Conservation (phyloP, 2,113 vertebrate genomes). For the Ctenodactylus gundi region DNA sequence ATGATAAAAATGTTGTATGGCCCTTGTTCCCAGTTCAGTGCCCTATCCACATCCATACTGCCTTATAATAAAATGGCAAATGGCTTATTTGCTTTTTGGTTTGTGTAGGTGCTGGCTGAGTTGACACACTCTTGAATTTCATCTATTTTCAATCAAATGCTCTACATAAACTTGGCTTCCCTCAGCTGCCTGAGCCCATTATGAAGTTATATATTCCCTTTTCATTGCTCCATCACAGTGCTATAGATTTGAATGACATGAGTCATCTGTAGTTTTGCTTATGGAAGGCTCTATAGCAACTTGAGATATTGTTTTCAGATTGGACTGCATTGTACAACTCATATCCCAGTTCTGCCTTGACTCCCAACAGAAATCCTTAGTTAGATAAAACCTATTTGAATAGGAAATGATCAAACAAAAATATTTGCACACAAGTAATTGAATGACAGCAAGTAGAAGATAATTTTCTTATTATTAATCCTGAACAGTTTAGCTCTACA, state of each 20-base stretch:
- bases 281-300: slow-evolving; percentile 71
- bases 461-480: slow-evolving; percentile 84
- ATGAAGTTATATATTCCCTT: slow-evolving; percentile 62
- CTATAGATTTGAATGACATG: slow-evolving; percentile 62
- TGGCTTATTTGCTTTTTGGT: slow-evolving; percentile 74
- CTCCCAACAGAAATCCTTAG: slow-evolving; percentile 64
- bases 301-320: slow-evolving; percentile 72
- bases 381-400: slow-evolving; percentile 76
- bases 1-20: slow-evolving; percentile 62
- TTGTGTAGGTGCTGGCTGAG: slow-evolving; percentile 19
- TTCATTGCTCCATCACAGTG: slow-evolving; percentile 56
- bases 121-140: slow-evolving; percentile 54
- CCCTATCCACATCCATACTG: slow-evolving; percentile 41
- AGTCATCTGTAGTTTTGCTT: slow-evolving; percentile 69
- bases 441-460: slow-evolving; percentile 82
- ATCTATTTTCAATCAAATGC: slow-evolving; percentile 65
- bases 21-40: background rate
- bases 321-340: slow-evolving; percentile 52
- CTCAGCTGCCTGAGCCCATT: slow-evolving; percentile 56
- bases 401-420: slow-evolving; percentile 75
- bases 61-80: slow-evolving; percentile 71
- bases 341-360: slow-evolving; percentile 69
- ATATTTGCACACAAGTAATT: slow-evolving; percentile 80
- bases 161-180: slow-evolving; percentile 67
- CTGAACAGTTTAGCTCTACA: slow-evolving; percentile 75